phyloP scores from a whole-genome alignment of 2,888 invertebrate species.

The Leucophenga montana region DNA sequence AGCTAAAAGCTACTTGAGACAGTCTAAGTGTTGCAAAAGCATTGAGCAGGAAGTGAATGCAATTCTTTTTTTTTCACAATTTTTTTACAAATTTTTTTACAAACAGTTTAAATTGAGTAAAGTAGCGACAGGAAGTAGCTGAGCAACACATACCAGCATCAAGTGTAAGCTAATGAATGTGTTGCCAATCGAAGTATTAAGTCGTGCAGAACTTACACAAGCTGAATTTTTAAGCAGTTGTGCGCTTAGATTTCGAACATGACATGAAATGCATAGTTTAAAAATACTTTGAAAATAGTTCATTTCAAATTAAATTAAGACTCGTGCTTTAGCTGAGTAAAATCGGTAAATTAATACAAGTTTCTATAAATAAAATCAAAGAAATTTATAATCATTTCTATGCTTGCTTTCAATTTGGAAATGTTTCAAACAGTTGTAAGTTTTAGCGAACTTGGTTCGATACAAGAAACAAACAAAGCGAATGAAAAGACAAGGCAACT shows the following conservation, averaged over 20 bases:
- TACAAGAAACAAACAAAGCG: too few relatives aligned
- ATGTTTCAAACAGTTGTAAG: too few relatives aligned
- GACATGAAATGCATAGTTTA: not conserved
- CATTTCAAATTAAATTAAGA: not conserved
- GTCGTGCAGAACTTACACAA: conserved; percentile 2
- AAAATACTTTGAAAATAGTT: not conserved
- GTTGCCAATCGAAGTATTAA: conserved; percentile 15
- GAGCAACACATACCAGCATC: too few relatives aligned
- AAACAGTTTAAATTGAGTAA: not conserved
- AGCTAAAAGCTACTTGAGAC: conserved; percentile 26
- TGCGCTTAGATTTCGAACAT: not conserved
- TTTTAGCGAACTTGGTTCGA: too few relatives aligned
- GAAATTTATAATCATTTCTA: too few relatives aligned
- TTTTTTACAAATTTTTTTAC: not conserved
- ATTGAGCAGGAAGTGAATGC: conserved; percentile 12
- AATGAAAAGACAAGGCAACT: too few relatives aligned
- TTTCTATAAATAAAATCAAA: too few relatives aligned
- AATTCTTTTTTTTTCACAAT: too few relatives aligned
- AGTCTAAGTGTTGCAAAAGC: conserved; percentile 18
- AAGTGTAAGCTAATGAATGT: conserved; percentile 19
- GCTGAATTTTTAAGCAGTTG: conserved; percentile 1
- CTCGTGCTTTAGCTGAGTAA: too few relatives aligned
- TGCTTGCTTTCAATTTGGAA: too few relatives aligned
- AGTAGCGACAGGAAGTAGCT: too few relatives aligned
- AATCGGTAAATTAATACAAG: too few relatives aligned